Percentiles rank a stretch among this genome's conserved stretches.
phyloP scores from a whole-genome alignment of 2,797 vertebrate species.

The Oceanodroma leucorhoa region DNA sequence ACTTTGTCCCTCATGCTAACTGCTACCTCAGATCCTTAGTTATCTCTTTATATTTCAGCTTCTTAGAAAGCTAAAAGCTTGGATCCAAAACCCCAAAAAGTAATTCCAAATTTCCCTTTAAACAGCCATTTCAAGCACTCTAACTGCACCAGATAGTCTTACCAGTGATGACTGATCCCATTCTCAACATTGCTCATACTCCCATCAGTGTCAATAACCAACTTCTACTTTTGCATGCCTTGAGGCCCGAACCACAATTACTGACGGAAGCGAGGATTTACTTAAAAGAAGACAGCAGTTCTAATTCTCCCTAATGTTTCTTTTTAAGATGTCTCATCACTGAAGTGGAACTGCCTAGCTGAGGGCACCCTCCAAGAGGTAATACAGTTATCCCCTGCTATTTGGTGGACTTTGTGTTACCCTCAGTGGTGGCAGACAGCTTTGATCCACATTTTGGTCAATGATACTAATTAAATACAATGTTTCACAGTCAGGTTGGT shows the following conservation, averaged over 20 bases:
- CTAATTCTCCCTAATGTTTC: neutral
- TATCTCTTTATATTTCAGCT: neutral
- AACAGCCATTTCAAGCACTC: neutral
- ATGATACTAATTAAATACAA: neutral
- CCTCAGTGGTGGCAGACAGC: neutral
- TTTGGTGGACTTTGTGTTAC: neutral
- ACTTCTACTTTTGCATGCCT: neutral
- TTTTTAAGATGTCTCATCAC: neutral
- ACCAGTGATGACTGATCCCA: neutral
- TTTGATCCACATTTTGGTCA: neutral
- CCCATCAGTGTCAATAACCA: neutral
- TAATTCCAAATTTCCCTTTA: neutral
- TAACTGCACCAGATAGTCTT: neutral
- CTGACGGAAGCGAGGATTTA: neutral
- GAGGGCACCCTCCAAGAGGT: neutral
- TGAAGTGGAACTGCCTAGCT: neutral
- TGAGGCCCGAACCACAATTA: neutral
- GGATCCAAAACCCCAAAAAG: neutral
- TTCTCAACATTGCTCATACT: neutral
- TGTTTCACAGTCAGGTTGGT: neutral
- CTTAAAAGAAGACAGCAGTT: neutral
- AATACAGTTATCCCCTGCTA: neutral
- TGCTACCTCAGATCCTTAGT: neutral
- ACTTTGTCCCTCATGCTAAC: neutral
- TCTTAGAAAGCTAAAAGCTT: neutral